These are phyloP conservation scores for Caenorhabditis virilis DNA, from an alignment of 2,888 invertebrate genomes.

Conservation along the genomic window DNA sequence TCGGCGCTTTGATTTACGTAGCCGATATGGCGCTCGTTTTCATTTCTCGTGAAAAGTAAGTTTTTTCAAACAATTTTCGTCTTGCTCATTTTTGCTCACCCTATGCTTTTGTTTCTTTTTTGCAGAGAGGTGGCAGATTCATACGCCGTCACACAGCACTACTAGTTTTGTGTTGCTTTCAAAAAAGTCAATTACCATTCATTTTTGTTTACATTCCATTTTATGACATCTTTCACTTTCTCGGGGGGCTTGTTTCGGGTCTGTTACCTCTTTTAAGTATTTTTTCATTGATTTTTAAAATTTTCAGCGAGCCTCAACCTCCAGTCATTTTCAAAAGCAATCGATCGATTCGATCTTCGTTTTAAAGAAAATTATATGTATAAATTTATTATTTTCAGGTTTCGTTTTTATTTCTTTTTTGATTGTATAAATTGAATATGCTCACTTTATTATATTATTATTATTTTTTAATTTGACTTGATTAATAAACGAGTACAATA, in stretches of 20 bases:
- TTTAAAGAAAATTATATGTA: constrained; percentile 7
- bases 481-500: constrained; percentile 1
- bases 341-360: constrained; percentile 20
- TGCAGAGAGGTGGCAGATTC: constrained; percentile 48
- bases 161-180: background rate
- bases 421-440: constrained; percentile 38
- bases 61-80: background rate
- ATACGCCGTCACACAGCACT: constrained; percentile 38
- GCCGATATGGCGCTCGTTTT: constrained; percentile 62
- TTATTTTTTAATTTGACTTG: background rate
- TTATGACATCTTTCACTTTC: background rate
- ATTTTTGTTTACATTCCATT: background rate
- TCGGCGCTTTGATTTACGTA: constrained; percentile 60
- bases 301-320: constrained; percentile 26
- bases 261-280: background rate
- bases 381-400: background rate
- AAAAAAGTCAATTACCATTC: background rate
- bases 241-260: background rate
- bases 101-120: constrained; percentile 5
- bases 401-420: constrained; percentile 7
- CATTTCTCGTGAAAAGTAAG: constrained; percentile 60
- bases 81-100: background rate
- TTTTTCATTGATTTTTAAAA: too few relatives aligned
- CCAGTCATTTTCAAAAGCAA: constrained; percentile 29
- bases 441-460: constrained; percentile 10